Evolutionary conservation across 2,888 invertebrate genomes (phyloP).

Genomic region (Polietes domitor): DNA sequence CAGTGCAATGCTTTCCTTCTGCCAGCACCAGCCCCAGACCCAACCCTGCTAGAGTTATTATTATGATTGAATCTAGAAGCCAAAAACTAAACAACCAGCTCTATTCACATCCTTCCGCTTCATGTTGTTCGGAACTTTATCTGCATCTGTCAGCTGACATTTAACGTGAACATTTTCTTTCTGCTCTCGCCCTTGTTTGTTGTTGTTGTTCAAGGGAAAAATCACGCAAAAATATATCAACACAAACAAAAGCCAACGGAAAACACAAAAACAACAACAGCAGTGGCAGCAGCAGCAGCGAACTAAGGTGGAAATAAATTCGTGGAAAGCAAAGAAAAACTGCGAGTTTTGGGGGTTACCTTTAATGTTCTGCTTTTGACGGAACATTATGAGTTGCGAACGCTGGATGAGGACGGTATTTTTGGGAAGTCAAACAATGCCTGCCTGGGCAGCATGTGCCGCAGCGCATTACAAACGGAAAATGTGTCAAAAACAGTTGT

Average conservation of each 20-base stretch:
- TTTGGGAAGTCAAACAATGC: constrained; percentile 1
- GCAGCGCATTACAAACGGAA: background rate
- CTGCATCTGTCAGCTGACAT: constrained; percentile 66
- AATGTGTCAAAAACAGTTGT: constrained; percentile 20
- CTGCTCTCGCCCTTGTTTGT: background rate
- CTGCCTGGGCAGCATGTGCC: constrained; percentile 5
- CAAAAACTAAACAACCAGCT: constrained; percentile 3
- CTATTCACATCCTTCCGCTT: background rate
- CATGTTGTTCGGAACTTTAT: constrained; percentile 38
- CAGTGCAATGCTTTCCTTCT: too few relatives aligned
- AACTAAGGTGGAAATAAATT: constrained; percentile 39
- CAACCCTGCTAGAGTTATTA: background rate
- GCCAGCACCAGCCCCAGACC: too few relatives aligned
- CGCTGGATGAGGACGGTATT: background rate
- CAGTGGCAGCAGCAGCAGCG: background rate
- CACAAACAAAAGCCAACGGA: constrained; percentile 29
- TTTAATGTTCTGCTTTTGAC: constrained; percentile 31
- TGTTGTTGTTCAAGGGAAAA: constrained; percentile 18
- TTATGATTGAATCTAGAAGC: constrained; percentile 3
- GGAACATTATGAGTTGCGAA: background rate
- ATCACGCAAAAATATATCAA: constrained; percentile 31
- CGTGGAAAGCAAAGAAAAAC: constrained; percentile 1
- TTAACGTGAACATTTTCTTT: constrained; percentile 49
- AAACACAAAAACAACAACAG: background rate
- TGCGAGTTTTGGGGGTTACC: constrained; percentile 35